Percentiles rank a stretch among this genome's conserved stretches.
Evolutionary conservation across 2,888 invertebrate genomes (phyloP).

Genomic region (Clitarchus hookeri): DNA sequence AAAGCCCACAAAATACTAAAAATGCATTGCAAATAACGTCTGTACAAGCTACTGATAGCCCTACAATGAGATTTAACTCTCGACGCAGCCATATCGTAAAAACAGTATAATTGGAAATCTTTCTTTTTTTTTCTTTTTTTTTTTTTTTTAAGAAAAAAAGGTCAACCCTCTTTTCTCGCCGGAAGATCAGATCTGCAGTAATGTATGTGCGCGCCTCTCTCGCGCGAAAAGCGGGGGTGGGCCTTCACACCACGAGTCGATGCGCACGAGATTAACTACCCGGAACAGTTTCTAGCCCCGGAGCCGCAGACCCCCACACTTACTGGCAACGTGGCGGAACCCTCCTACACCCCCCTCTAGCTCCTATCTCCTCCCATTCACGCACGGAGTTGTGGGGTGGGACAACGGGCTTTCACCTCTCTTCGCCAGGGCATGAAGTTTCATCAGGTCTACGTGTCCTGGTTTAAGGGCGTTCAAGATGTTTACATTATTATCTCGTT

Average conservation of each 20-base stretch:
- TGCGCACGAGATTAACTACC: slow-evolving; percentile 14
- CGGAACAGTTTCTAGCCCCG: slow-evolving; percentile 14
- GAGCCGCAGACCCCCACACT: not conserved
- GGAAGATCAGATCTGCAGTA: not conserved
- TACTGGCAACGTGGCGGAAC: not conserved
- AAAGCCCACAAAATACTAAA: too few species aligned
- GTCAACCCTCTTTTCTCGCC: not conserved
- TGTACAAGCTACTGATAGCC: too few species aligned
- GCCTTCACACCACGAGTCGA: slow-evolving; percentile 4
- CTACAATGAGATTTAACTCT: too few species aligned
- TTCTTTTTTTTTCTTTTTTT: too few species aligned
- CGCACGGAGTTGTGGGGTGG: not conserved
- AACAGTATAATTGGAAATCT: too few species aligned
- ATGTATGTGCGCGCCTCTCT: not conserved
- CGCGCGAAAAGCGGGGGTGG: not conserved
- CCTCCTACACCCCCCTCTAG: not conserved
- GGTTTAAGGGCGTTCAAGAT: too few species aligned
- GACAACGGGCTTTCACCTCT: not conserved
- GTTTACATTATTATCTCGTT: too few species aligned
- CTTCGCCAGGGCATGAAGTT: not conserved
- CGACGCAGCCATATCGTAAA: too few species aligned
- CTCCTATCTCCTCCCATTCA: not conserved
- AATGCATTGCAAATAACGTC: too few species aligned
- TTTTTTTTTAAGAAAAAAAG: too few species aligned
- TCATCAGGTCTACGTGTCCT: not conserved